Evolutionary conservation across 1,140 invertebrate species (phyloP), one percentile per base, ranked within the genome.

Genomic region (Drosophila tsacasi): DNA sequence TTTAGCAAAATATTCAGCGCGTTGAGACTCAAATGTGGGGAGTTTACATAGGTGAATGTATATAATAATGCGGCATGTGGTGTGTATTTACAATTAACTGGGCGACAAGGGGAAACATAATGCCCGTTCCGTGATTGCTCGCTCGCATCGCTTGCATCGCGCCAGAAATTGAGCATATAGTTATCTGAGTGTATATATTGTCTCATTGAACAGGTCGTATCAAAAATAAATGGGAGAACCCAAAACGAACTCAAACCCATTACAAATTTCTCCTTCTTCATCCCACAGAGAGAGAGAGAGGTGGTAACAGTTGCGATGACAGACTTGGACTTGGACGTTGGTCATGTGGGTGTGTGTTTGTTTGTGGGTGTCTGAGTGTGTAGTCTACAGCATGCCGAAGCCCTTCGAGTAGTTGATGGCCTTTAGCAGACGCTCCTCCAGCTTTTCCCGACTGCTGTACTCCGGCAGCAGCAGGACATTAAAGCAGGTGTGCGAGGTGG

Each of bases 401-500:
- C 97, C 97, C 94, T 97, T 97, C 3, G 96, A 97, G 91, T 97
- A 97, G 89, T 96, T 97, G 76, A 99, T 98, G 42, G 98, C 98
- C 93, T 98, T 97, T 59, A 98, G 93, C 39, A 99, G 94, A 93
- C 98, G 96, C 83, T 97, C 96, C 90, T 96, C 95, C 23, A 99
- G 94, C 93, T 97, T 97, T 64, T 98, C 97, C 94, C 96, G 96
- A 46, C 95, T 96, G 55, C 95, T 95, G 85, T 99, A 99, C 91
- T 97, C 96, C 0, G 98, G 98, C 50, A 99, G 94, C 63, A 99
- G 95, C 13, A 99, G 94, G 3, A 99, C 96, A 93, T 99, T 99
- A 93, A 99, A 99, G 93, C 98, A 99, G 0, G 98, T 99, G 93
- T 99, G 98, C 12, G 96, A 96, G 19, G 96, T 97, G 37, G 97